phyloP scores from a whole-genome alignment of 1,140 invertebrate species.

The Periplaneta americana region DNA sequence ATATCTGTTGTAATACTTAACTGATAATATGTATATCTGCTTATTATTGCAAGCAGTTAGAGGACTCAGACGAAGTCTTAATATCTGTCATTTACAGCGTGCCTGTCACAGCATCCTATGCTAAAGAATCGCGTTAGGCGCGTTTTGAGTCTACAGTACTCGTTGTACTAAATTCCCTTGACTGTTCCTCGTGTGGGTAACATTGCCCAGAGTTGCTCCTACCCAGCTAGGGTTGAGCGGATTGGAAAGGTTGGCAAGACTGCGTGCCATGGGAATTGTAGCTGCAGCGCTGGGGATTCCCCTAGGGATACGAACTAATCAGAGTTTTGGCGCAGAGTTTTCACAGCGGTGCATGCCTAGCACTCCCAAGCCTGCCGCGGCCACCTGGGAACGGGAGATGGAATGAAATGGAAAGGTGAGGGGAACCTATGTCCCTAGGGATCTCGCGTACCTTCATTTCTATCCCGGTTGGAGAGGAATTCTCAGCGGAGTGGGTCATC shows the following conservation, averaged over 20 bases:
- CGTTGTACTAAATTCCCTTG: neutral
- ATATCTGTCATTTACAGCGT: too few relatives aligned
- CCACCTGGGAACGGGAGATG: constrained; percentile 6
- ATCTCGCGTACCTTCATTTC: constrained; percentile 11
- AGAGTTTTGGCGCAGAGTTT: constrained; percentile 16
- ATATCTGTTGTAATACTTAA: too few relatives aligned
- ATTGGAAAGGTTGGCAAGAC: neutral
- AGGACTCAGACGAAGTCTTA: too few relatives aligned
- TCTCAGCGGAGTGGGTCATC: neutral
- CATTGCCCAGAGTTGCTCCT: neutral
- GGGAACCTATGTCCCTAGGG: constrained; percentile 3
- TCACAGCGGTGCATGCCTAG: constrained; percentile 4
- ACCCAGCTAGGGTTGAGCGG: neutral
- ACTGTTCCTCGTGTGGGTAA: neutral
- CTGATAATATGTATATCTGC: too few relatives aligned
- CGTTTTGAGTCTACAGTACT: too few relatives aligned
- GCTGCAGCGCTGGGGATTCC: constrained; percentile 3
- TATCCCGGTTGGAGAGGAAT: neutral
- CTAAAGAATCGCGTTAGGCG: too few relatives aligned
- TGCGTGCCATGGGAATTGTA: neutral
- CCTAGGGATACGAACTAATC: constrained; percentile 15
- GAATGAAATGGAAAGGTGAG: constrained; percentile 16
- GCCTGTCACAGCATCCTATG: too few relatives aligned
- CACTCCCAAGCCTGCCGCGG: neutral
- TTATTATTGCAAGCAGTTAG: too few relatives aligned